These are phyloP conservation scores for Malurus elegans DNA, from an alignment of 2,113 vertebrate genomes.

Conservation along the genomic window DNA sequence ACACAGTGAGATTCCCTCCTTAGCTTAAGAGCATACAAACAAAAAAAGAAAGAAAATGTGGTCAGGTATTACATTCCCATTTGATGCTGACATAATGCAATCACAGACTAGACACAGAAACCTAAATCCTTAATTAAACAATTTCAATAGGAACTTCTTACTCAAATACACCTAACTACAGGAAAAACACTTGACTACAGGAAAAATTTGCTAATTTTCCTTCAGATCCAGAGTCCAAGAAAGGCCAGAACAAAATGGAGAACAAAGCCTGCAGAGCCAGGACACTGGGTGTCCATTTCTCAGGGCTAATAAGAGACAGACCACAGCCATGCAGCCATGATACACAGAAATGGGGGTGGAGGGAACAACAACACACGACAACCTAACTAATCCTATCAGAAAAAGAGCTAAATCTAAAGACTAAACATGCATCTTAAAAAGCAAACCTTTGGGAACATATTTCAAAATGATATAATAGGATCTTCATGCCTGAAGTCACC, in stretches of 20 bases:
- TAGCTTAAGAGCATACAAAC: not conserved
- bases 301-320: not conserved
- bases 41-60: not conserved
- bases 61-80: not conserved
- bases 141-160: not conserved
- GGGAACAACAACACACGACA: fast-evolving
- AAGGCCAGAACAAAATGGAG: not conserved
- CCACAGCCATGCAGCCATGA: not conserved
- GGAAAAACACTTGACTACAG: not conserved
- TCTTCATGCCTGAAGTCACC: not conserved
- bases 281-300: not conserved
- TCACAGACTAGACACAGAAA: not conserved
- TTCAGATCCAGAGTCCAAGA: not conserved
- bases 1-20: not conserved
- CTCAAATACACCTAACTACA: not conserved
- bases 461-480: not conserved
- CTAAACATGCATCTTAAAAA: not conserved
- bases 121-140: not conserved
- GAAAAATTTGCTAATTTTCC: not conserved
- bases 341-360: not conserved
- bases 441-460: not conserved
- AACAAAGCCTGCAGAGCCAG: not conserved
- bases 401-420: not conserved
- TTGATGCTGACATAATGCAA: fast-evolving
- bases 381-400: not conserved